Percentiles rank a stretch among this genome's conserved stretches.
Evolutionary conservation across 2,113 vertebrate genomes (phyloP).

Genomic region (Caracal caracal): DNA sequence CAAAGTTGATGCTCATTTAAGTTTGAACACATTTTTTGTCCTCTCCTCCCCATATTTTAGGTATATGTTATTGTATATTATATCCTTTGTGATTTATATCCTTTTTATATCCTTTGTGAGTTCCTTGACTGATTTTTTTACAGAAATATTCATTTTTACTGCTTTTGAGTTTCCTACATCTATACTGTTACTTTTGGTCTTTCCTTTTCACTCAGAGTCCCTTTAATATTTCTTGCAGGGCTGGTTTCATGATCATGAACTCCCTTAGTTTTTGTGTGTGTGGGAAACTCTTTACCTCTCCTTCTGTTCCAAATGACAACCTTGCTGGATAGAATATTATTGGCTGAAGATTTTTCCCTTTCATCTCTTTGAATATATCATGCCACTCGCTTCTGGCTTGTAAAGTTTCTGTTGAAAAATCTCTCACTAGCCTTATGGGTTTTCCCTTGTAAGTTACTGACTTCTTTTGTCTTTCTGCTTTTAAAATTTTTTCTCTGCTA

Average conservation of each 20-base stretch:
- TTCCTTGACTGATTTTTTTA: background rate
- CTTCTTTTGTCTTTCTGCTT: background rate
- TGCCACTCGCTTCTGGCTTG: background rate
- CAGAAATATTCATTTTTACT: background rate
- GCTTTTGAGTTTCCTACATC: background rate
- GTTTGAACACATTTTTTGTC: background rate
- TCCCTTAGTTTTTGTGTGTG: background rate
- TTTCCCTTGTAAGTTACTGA: background rate
- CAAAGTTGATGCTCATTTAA: background rate
- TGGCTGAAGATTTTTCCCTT: background rate
- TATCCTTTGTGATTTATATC: background rate
- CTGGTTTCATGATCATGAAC: background rate
- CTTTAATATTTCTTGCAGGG: background rate
- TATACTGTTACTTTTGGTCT: background rate
- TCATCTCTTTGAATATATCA: background rate
- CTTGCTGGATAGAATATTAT: background rate
- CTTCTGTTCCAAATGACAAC: background rate
- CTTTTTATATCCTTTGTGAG: background rate
- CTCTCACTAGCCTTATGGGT: background rate
- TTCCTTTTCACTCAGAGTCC: background rate
- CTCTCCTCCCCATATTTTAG: background rate
- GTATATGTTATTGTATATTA: background rate
- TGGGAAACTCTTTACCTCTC: background rate
- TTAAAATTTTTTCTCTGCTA: background rate
- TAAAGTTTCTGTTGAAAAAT: background rate